These are phyloP conservation scores for Mimachlamys varia DNA, from an alignment of 2,888 invertebrate species.

Conservation along the genomic window DNA sequence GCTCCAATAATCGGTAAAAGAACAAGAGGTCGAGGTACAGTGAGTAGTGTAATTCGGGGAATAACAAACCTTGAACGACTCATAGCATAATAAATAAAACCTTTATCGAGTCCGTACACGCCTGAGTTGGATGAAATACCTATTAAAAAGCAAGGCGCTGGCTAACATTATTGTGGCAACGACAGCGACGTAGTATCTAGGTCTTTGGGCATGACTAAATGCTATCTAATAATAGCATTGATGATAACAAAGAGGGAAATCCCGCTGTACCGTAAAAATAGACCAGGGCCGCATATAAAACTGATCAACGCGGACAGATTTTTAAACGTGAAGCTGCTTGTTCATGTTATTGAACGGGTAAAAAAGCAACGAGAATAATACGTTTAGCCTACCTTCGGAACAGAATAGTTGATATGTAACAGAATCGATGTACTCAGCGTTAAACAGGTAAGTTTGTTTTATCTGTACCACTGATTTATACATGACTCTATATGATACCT, in stretches of 20 bases:
- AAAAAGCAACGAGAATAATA: background rate
- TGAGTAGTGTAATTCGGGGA: background rate
- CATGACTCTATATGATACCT: background rate
- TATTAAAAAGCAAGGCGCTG: background rate
- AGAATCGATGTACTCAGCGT: background rate
- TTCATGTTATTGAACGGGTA: background rate
- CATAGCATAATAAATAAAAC: background rate
- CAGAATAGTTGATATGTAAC: background rate
- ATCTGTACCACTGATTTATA: background rate
- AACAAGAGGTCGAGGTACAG: background rate
- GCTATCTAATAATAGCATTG: slow-evolving; percentile 28
- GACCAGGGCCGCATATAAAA: background rate
- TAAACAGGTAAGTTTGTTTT: background rate
- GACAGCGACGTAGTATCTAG: background rate
- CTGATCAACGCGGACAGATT: background rate
- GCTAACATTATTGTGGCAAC: background rate
- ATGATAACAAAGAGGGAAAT: slow-evolving; percentile 28
- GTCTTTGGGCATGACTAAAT: background rate
- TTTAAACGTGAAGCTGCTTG: slow-evolving; percentile 1
- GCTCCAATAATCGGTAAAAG: background rate
- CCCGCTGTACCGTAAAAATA: slow-evolving; percentile 29
- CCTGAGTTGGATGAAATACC: background rate
- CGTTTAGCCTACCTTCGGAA: background rate
- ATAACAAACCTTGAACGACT: background rate
- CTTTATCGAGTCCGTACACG: background rate